Evolutionary conservation across 2,888 invertebrate genomes (phyloP), one percentile per base, ranked within the genome.

Genomic region (Oscheius sp.): DNA sequence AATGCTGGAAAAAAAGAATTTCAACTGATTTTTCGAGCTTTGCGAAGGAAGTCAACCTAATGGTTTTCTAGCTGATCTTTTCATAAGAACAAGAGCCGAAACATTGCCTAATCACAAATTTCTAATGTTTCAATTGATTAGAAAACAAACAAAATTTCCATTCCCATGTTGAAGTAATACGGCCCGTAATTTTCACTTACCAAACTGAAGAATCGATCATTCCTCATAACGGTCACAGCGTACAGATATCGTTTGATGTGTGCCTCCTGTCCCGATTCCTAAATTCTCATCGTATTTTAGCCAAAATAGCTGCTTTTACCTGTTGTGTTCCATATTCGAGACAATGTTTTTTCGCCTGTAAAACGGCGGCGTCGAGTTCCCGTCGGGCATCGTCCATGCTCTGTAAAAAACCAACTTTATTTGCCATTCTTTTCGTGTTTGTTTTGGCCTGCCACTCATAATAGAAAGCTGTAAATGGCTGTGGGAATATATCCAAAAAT

Each of bases 201-300:
- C 66, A 66, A 27, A 52, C 66, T 66, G 66, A 66, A 66, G 66
- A 66, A 66, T 16, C 52, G 66, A 55, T 69, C 59, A 16, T 59
- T 58, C 25, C 58, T 70, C 49, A 49, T 59, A 1, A 70, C 59
- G 13, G 70, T 52, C 27, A 59, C 45, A 12, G 70, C 70, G 27
- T 49, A 70, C 12, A 70, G n/a, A 27, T 70, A 70, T 9, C 70
- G 18, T 29, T 70, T 70, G 35, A 70, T 21, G 41, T 59, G 16
- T 27, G 5, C 21, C n/a, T 21, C 41, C n/a, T 59, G 29, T 18
- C 27, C 56, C 16, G 16, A 23, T 16, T 29, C 25, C 45, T 41
- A 35, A 43, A 61, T 41, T 61, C 35, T 43, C n/a, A 18, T n/a
- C 35, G 5, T 9, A 9, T 35, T n/a, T 35, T 35, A 35, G 3